Conservation (phyloP, 2,113 vertebrate genomes). For the Pterocles orientalis region DNA sequence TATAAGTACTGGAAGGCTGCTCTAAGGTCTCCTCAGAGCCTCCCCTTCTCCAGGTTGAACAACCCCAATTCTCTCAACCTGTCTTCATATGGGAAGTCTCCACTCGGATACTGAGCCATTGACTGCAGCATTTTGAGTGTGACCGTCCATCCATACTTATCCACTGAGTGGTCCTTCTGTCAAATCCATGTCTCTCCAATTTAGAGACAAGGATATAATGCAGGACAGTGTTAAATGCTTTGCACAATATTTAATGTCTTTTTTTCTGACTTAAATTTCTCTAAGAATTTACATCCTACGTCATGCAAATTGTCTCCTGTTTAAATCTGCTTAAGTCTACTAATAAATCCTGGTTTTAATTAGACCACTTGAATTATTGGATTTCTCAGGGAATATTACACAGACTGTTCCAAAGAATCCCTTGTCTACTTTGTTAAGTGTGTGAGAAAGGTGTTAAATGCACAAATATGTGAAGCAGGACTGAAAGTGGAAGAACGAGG, state of each 20-base stretch:
- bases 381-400: background rate
- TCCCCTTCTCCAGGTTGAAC: too few relatives aligned
- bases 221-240: too few relatives aligned
- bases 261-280: background rate
- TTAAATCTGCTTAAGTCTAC: constrained; percentile 17
- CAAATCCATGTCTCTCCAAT: too few relatives aligned
- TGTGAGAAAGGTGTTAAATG: background rate
- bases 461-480: background rate
- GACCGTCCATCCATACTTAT: too few relatives aligned
- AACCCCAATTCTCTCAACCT: too few relatives aligned
- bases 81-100: too few relatives aligned
- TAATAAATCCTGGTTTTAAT: background rate
- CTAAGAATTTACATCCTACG: background rate
- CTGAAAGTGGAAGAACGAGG: background rate
- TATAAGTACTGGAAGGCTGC: too few relatives aligned
- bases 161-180: too few relatives aligned
- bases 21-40: too few relatives aligned
- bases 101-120: too few relatives aligned
- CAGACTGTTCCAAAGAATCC: background rate
- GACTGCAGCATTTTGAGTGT: too few relatives aligned
- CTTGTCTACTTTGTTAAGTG: background rate
- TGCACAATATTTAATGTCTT: background rate
- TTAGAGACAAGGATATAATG: too few relatives aligned
- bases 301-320: background rate
- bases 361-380: background rate